phyloP scores from a whole-genome alignment of 2,797 vertebrate genomes.

The Tenualosa thibaudeaui region DNA sequence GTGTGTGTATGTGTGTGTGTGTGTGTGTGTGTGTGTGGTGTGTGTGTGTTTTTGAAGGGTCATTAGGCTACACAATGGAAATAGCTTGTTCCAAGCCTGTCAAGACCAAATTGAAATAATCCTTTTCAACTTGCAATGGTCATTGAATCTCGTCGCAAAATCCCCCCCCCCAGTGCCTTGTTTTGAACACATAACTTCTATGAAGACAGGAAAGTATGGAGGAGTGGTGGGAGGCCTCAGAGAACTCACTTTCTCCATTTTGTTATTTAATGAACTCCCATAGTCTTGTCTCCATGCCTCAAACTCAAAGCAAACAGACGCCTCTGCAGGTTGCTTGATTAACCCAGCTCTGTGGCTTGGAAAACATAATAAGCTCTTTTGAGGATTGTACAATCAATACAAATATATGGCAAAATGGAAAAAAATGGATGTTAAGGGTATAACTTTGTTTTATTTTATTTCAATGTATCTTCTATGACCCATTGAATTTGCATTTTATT shows the following conservation, averaged over 20 bases:
- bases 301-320: not conserved
- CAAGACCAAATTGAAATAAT: not conserved
- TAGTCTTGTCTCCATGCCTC: not conserved
- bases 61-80: constrained; percentile 9
- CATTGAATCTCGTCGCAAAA: not conserved
- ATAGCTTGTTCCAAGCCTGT: not conserved
- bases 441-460: not conserved
- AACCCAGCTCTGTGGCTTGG: not conserved
- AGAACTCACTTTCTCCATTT: not conserved
- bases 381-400: not conserved
- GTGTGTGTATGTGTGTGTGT: not conserved
- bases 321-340: not conserved
- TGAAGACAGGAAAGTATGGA: not conserved
- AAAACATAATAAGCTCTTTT: not conserved
- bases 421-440: not conserved
- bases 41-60: constrained; percentile 6
- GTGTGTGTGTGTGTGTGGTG: constrained; percentile 19
- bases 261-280: not conserved
- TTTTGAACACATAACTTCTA: constrained; percentile 1
- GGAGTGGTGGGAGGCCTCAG: not conserved
- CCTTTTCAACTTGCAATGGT: not conserved
- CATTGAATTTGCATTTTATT: not conserved
- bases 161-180: not conserved
- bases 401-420: not conserved
- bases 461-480: not conserved